Evolutionary conservation across 2,888 invertebrate species (phyloP), one percentile per base, ranked within the genome.

Genomic region (Ariolimax columbianus): DNA sequence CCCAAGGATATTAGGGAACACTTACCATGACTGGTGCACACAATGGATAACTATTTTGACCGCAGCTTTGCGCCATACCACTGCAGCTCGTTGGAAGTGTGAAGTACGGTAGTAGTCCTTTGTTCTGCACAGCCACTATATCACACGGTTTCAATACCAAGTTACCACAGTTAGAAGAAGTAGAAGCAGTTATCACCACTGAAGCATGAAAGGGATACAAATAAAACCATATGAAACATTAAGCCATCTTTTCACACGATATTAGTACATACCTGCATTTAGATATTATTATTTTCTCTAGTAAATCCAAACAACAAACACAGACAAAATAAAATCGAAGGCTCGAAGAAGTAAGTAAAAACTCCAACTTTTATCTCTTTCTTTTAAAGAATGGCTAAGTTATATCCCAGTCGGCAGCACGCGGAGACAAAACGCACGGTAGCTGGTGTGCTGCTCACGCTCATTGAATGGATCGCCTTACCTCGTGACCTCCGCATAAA

Each of bases 401-500:
- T 66, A 33, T 77, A 82, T 82, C 40, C 77, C 77, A 43, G 55
- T 43, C 26, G 82, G 78, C 78, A 82, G 78, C 85, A 82, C 82
- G 78, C 77, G 72, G 36, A 83, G 78, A 33, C 30, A 36, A 77
- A 77, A 55, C 72, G 84, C 72, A 78, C 78, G 79, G 79, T 82
- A 77, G 77, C 68, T 83, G 66, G 36, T 59, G 68, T 63, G 77
- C 63, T 77, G 83, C 83, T 77, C 80, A 63, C 72, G 79, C 81
- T 66, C 78, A 86, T 66, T 83, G 86, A 87, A 77, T 87, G 84
- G 84, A 82, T 66, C 86, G 83, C 87, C 80, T 88, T 87, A 87
- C 90, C 88, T 86, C 87, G 84, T 89, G 90, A 90, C 89, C 90
- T 88, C 88, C 81, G 85, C 87, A 88, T 88, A 89, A 88, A 88